phyloP scores from a whole-genome alignment of 2,888 invertebrate species.

The Melolontha melolontha region DNA sequence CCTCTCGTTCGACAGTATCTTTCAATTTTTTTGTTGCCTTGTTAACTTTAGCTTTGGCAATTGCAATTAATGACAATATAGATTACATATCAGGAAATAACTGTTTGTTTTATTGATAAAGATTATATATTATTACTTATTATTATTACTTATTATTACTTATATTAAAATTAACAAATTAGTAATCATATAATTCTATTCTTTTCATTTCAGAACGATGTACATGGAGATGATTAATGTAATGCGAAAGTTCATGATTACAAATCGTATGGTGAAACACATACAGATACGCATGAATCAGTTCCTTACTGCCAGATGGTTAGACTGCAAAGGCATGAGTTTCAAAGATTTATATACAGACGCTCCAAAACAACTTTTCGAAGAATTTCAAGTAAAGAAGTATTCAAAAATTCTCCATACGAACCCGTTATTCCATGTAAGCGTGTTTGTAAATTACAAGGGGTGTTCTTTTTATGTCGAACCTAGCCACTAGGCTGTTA shows the following conservation, averaged over 20 bases:
- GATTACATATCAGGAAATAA: too few species aligned
- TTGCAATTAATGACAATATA: too few species aligned
- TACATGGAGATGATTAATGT: conserved; percentile 49
- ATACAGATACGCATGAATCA: conserved; percentile 49
- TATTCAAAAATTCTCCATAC: conserved; percentile 44
- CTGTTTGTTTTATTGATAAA: too few species aligned
- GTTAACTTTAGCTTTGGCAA: too few species aligned
- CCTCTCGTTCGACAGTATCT: too few species aligned
- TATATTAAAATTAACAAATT: too few species aligned
- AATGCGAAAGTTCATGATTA: conserved; percentile 48
- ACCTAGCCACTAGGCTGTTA: too few species aligned
- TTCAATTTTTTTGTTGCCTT: too few species aligned
- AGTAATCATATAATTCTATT: too few species aligned
- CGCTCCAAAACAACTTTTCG: conserved; percentile 47
- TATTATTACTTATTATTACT: too few species aligned
- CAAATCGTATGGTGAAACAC: conserved; percentile 46
- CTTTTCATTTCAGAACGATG: conserved; percentile 36
- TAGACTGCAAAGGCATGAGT: conserved; percentile 48
- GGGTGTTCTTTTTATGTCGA: too few species aligned
- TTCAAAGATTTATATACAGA: conserved; percentile 47
- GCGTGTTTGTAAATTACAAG: background rate
- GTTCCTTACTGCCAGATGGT: conserved; percentile 52
- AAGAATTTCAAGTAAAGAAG: conserved; percentile 49
- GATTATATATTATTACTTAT: too few species aligned
- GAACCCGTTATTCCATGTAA: conserved; percentile 49